Percentiles rank a stretch among this genome's conserved stretches.
Conservation (phyloP, 2,113 vertebrate genomes). For the Scomber japonicus region DNA sequence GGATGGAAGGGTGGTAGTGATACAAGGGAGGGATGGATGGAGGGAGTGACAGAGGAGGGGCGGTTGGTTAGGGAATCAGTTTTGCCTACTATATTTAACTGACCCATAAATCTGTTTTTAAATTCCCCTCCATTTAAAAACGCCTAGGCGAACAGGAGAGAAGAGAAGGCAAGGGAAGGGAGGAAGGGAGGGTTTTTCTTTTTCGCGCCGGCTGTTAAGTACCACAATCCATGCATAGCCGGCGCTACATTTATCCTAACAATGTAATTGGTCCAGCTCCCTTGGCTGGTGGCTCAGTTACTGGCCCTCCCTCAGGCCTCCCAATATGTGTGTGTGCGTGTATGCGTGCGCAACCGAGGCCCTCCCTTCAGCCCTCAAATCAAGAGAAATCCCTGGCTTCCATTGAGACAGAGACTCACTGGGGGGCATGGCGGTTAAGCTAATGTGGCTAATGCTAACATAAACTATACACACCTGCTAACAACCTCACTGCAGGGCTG, state of each 20-base stretch:
- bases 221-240: constrained; percentile 87
- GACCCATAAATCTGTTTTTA: constrained; percentile 92
- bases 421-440: constrained; percentile 57
- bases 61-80: constrained; percentile 84
- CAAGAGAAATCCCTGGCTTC: constrained; percentile 87
- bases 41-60: constrained; percentile 79
- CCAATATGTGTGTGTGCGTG: constrained; percentile 29
- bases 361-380: constrained; percentile 71
- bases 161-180: constrained; percentile 57
- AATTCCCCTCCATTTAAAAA: constrained; percentile 88
- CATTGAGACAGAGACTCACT: constrained; percentile 75
- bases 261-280: constrained; percentile 90
- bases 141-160: constrained; percentile 78
- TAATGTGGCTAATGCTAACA: constrained; percentile 80
- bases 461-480: constrained; percentile 84
- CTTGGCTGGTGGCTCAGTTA: constrained; percentile 86
- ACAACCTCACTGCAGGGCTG: constrained; percentile 83
- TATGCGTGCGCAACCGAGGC: constrained; percentile 44
- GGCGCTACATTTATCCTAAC: constrained; percentile 87
- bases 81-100: constrained; percentile 90
- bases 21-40: constrained; percentile 72
- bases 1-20: constrained; percentile 68
- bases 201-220: constrained; percentile 86
- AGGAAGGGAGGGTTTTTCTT: constrained; percentile 79
- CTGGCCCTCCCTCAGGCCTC: constrained; percentile 83